Evolutionary conservation across 1,140 invertebrate species (phyloP).

Genomic region (Tetragnatha versicolor): DNA sequence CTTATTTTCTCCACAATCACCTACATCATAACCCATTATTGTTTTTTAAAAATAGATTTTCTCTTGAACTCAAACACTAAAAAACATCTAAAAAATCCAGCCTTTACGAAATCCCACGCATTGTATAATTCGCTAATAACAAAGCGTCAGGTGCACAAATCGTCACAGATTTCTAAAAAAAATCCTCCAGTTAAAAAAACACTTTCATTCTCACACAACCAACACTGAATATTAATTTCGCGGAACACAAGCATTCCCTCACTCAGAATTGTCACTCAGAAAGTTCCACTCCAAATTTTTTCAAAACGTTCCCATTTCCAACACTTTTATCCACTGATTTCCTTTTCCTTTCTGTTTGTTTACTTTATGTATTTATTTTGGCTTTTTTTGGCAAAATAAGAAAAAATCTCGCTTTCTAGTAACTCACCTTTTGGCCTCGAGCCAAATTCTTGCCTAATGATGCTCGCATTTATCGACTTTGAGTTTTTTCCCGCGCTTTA

Average conservation of each 20-base stretch:
- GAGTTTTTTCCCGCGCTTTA: slow-evolving; percentile 46
- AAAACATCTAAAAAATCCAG: too few relatives aligned
- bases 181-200: background rate
- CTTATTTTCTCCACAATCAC: too few relatives aligned
- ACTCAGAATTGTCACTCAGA: slow-evolving; percentile 9
- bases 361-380: too few relatives aligned
- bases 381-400: too few relatives aligned
- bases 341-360: background rate
- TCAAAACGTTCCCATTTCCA: background rate
- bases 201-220: background rate
- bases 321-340: background rate
- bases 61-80: too few relatives aligned
- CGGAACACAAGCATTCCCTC: background rate
- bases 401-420: too few relatives aligned
- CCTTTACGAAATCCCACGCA: too few relatives aligned
- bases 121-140: too few relatives aligned
- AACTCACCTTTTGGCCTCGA: slow-evolving; percentile 12
- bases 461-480: slow-evolving; percentile 49
- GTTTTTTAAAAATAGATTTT: too few relatives aligned
- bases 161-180: background rate
- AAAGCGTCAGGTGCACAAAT: too few relatives aligned
- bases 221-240: too few relatives aligned
- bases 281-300: slow-evolving; percentile 7
- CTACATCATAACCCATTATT: too few relatives aligned
- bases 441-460: slow-evolving; percentile 50